phyloP scores from a whole-genome alignment of 2,113 vertebrate genomes.

The Pseudonaja textilis region DNA sequence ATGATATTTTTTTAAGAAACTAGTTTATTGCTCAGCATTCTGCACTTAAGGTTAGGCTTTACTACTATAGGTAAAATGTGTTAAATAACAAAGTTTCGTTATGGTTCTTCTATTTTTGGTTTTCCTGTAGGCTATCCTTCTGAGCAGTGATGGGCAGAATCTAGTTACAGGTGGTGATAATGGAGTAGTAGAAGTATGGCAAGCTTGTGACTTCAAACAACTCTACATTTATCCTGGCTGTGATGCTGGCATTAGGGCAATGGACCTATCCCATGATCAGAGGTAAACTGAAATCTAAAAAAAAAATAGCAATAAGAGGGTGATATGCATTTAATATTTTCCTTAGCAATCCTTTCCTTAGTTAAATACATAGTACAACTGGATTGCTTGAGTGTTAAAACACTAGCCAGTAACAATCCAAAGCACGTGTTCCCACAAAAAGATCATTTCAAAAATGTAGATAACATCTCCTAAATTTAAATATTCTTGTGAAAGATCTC shows the following conservation, averaged over 20 bases:
- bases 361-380: background rate
- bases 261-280: conserved; percentile 99
- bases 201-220: conserved; percentile 98
- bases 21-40: background rate
- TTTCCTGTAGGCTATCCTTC: conserved; percentile 82
- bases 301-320: background rate
- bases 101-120: conserved; percentile 22
- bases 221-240: conserved; percentile 99
- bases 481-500: background rate
- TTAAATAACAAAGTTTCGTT: background rate
- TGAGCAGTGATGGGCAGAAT: conserved; percentile 98
- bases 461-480: background rate
- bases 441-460: background rate
- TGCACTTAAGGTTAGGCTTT: background rate
- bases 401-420: background rate
- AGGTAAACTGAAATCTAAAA: conserved; percentile 72
- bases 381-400: background rate
- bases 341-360: background rate
- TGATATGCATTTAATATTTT: background rate
- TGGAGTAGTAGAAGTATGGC: conserved; percentile 98
- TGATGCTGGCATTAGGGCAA: conserved; percentile 96
- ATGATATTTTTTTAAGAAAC: background rate
- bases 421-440: background rate
- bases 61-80: background rate
- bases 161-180: conserved; percentile 98